Evolutionary conservation across 2,797 vertebrate species (phyloP), one percentile per base, ranked within the genome.

Genomic region (Crenuchus spilurus): DNA sequence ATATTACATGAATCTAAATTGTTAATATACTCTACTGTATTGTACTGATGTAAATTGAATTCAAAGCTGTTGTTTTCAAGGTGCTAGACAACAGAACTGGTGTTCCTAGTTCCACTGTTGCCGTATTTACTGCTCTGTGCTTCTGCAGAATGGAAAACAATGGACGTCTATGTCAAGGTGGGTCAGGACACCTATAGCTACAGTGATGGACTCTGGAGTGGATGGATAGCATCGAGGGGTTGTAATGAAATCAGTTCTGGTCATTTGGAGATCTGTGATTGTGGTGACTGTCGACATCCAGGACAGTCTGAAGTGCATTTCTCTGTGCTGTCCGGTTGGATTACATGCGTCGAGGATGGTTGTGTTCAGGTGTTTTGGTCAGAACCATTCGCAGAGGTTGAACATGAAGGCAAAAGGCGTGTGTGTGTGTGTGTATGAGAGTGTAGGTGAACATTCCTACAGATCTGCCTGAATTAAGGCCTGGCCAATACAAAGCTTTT

Each of bases 371-470:
- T 26, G 49, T 13, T 31, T 42, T 33, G 41, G 51, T 37, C 35
- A 83, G 35, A 86, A 87, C 76, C 82, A 55, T 74, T 81, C 71
- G 22, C 52, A 1, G 20, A 49, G 51, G 20, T 20, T 44, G 35
- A 58, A 42, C 35, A 30, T 75, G 70, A 87, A 81, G 83, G 77
- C 63, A 74, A 64, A 62, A 84, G 64, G 80, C 82, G 75, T 75
- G 63, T 70, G 68, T 44, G 78, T 66, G 6, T n/a, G 14, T 72
- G 42, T 80, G 51, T 82, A 24, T 54, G 14, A 9, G 44, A 33
- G 33, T 55, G n/a, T 54, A 6, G 30, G 18, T 48, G 11, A 26
- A 4, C 22, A 33, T 61, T 18, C 16, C 18, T 22, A 9, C 5
- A 41, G 22, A 13, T 9, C 13, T 28, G 24, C 5, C 11, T 28